Evolutionary conservation across 2,113 vertebrate genomes (phyloP).

Genomic region (Nanger granti): DNA sequence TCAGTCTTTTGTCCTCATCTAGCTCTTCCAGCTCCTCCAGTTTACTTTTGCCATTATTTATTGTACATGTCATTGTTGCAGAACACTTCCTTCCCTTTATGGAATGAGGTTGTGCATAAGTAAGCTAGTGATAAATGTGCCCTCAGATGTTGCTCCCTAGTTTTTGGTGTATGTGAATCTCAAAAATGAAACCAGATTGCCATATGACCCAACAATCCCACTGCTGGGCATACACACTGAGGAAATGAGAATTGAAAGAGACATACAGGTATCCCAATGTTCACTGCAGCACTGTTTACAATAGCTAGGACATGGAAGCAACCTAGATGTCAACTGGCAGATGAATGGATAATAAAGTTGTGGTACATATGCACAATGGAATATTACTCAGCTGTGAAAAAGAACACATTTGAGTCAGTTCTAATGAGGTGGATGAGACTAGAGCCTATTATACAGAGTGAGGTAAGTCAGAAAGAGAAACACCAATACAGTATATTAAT

Average conservation of each 20-base stretch:
- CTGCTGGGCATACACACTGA: background rate
- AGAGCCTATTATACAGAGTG: background rate
- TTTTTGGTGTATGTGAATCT: background rate
- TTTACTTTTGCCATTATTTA: background rate
- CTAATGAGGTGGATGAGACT: background rate
- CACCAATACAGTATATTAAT: background rate
- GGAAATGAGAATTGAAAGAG: background rate
- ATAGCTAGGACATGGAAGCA: background rate
- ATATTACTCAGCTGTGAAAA: background rate
- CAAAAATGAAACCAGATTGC: background rate
- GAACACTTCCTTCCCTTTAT: background rate
- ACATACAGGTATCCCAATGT: background rate
- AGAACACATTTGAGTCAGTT: background rate
- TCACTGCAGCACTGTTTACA: background rate
- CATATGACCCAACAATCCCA: background rate
- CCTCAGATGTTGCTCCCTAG: background rate
- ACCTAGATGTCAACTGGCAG: background rate
- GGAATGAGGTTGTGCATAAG: background rate
- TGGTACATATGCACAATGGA: background rate
- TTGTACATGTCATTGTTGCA: background rate
- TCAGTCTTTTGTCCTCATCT: background rate
- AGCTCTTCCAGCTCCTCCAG: background rate
- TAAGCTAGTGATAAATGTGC: background rate
- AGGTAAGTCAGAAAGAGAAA: background rate
- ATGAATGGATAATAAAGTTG: background rate